These are phyloP conservation scores for Abrostola triplasia DNA, from an alignment of 2,888 invertebrate genomes.

Conservation along the genomic window DNA sequence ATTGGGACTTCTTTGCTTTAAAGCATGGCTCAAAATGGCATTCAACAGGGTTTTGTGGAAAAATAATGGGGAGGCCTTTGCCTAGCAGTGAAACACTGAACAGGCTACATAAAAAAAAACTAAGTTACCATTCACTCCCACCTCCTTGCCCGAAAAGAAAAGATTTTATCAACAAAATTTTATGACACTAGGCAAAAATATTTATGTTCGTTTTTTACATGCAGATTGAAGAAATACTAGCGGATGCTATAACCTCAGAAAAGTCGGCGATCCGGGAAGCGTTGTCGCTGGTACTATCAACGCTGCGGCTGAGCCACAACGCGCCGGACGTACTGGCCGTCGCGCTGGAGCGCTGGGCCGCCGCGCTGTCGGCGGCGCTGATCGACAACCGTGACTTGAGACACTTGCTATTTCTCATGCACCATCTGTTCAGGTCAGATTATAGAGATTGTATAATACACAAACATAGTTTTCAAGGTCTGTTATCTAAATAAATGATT, in stretches of 20 bases:
- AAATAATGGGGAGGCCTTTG: no score
- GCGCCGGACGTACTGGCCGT: constrained; percentile 64
- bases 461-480: no score
- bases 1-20: no score
- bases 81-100: no score
- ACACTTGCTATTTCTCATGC: constrained; percentile 76
- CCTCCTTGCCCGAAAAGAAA: no score
- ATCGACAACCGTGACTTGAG: constrained; percentile 69
- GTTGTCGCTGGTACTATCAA: constrained; percentile 70
- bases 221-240: constrained; percentile 80
- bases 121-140: no score
- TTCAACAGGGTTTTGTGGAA: no score
- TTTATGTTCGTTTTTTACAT: background rate
- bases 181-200: background rate
- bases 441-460: no score
- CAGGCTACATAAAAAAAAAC: no score
- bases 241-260: constrained; percentile 67
- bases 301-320: constrained; percentile 72
- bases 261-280: constrained; percentile 75
- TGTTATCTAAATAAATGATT: no score
- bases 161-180: no score
- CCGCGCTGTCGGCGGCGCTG: constrained; percentile 67
- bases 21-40: no score
- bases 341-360: constrained; percentile 80
- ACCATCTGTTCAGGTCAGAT: constrained; percentile 78